Percentiles rank a stretch among this genome's conserved stretches.
Evolutionary conservation across 2,888 invertebrate species (phyloP).

Genomic region (Baccha elongata): DNA sequence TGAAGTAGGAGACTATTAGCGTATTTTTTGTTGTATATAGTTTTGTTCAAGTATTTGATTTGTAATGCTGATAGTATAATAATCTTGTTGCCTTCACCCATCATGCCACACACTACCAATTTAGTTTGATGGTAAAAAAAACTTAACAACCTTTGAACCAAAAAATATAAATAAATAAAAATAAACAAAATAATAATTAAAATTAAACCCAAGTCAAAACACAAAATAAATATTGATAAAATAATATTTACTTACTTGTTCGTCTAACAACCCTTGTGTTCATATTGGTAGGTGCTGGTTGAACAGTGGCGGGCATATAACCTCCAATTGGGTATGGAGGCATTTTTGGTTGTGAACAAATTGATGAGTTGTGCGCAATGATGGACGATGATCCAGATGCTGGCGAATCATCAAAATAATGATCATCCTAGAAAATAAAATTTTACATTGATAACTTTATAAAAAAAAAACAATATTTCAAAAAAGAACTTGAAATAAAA

Average conservation of each 20-base stretch:
- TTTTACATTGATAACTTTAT: not conserved
- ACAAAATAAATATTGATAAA: slow-evolving; percentile 16
- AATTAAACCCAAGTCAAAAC: slow-evolving; percentile 31
- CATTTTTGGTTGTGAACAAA: slow-evolving; percentile 81
- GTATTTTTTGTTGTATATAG: slow-evolving; percentile 10
- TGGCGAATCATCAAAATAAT: slow-evolving; percentile 77
- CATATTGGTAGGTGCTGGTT: slow-evolving; percentile 71
- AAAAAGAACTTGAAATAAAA: not conserved
- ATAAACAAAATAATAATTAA: slow-evolving; percentile 45
- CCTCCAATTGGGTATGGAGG: slow-evolving; percentile 81
- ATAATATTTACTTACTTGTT: slow-evolving; percentile 80
- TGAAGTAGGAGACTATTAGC: not conserved
- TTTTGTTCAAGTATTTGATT: slow-evolving; percentile 28
- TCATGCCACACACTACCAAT: slow-evolving; percentile 56
- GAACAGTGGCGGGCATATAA: slow-evolving; percentile 77
- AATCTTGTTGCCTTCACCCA: slow-evolving; percentile 59
- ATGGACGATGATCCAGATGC: slow-evolving; percentile 74
- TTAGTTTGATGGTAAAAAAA: slow-evolving; percentile 63
- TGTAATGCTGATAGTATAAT: slow-evolving; percentile 34
- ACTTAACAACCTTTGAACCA: slow-evolving; percentile 74
- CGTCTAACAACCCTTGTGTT: slow-evolving; percentile 80
- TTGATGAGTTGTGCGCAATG: slow-evolving; percentile 73
- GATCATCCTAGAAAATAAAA: slow-evolving; percentile 77
- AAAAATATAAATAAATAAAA: slow-evolving; percentile 46
- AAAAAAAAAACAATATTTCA: too few species aligned